A percentile compares a stretch with the other conserved stretches of the same genome.
Evolutionary conservation across 2,113 vertebrate species (phyloP).

Genomic region (Triplophysa rosa): DNA sequence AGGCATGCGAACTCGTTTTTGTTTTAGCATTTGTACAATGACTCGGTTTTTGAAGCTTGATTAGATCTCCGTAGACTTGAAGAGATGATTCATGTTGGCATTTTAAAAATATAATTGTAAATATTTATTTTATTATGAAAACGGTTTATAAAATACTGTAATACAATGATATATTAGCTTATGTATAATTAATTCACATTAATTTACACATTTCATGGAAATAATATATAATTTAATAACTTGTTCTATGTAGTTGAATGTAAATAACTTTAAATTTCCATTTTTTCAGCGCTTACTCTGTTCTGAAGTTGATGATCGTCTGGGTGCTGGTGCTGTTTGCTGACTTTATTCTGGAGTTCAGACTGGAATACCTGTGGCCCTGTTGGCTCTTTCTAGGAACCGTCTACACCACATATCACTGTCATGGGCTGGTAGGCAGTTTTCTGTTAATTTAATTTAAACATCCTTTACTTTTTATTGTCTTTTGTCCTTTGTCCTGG

Average conservation of each 20-base stretch:
- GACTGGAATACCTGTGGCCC: conserved; percentile 81
- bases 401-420: conserved; percentile 82
- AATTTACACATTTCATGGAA: too few species aligned
- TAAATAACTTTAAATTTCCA: neutral
- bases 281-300: conserved; percentile 73
- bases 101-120: too few species aligned
- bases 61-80: too few species aligned
- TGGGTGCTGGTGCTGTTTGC: conserved; percentile 80
- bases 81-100: too few species aligned
- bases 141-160: too few species aligned
- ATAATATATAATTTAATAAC: neutral
- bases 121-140: too few species aligned
- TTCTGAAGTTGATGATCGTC: conserved; percentile 78
- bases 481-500: too few species aligned
- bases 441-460: neutral
- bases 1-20: neutral
- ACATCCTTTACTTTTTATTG: too few species aligned
- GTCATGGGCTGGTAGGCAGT: conserved; percentile 77
- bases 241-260: neutral
- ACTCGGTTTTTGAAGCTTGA: neutral
- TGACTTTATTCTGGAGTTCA: conserved; percentile 79
- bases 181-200: too few species aligned
- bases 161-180: too few species aligned
- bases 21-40: neutral
- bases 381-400: conserved; percentile 82